Percentiles rank a stretch among this genome's conserved stretches.
Evolutionary conservation across 2,797 vertebrate genomes (phyloP).

Genomic region (Pantherophis vulpinus): DNA sequence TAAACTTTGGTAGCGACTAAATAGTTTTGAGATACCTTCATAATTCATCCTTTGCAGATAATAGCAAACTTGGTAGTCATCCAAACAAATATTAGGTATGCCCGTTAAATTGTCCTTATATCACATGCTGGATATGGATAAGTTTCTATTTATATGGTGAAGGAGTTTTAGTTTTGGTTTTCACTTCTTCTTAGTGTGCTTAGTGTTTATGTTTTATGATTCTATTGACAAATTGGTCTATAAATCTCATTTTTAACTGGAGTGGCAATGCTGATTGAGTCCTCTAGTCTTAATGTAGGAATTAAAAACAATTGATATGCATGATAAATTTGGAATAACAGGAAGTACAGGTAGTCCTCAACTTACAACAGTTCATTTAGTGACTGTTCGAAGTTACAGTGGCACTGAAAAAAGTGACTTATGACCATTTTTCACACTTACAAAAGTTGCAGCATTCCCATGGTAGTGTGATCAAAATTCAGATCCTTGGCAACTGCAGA

Average conservation of each 20-base stretch:
- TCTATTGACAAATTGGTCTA: neutral
- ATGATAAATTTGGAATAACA: neutral
- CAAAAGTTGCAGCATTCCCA: neutral
- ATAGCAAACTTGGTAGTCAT: neutral
- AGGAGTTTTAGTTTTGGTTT: neutral
- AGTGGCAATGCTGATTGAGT: neutral
- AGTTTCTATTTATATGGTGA: neutral
- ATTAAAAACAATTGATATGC: neutral
- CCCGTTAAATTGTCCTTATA: neutral
- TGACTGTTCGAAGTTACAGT: neutral
- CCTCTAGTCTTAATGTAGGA: neutral
- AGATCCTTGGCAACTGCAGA: neutral
- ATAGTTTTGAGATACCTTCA: neutral
- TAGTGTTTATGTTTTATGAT: neutral
- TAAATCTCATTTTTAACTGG: neutral
- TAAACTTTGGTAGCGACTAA: conserved; percentile 19
- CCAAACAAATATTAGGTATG: neutral
- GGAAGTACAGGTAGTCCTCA: neutral
- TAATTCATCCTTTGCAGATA: neutral
- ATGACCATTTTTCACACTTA: neutral
- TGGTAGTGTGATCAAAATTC: neutral
- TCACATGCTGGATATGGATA: neutral
- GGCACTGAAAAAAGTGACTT: neutral
- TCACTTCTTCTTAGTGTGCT: neutral
- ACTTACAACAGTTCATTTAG: neutral